These are phyloP conservation scores for Ciona savignyi DNA, from an alignment of 23 tunicate species.

Conservation along the genomic window DNA sequence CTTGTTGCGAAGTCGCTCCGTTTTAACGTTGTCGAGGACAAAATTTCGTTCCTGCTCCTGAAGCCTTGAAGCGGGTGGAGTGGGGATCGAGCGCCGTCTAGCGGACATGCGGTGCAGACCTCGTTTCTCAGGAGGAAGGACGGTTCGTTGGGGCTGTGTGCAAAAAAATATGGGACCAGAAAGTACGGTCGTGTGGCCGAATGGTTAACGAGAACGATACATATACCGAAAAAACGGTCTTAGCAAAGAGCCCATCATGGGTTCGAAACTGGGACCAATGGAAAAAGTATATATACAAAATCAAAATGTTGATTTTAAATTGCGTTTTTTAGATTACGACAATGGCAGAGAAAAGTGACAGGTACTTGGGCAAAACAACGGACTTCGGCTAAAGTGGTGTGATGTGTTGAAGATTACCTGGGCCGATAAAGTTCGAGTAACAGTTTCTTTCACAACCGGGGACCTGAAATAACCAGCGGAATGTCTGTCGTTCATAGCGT, in stretches of 20 bases:
- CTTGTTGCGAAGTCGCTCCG: conserved; percentile 80
- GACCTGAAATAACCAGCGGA: conserved; percentile 88
- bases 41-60: conserved; percentile 39
- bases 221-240: no score
- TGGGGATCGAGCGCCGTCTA: conserved; percentile 74
- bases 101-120: conserved; percentile 92
- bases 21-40: conserved; percentile 61
- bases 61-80: conserved; percentile 44
- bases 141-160: no score
- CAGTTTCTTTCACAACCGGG: conserved; percentile 60
- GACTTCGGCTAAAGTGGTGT: not conserved
- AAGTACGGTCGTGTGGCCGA: no score
- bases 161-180: no score
- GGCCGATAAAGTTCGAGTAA: conserved; percentile 29
- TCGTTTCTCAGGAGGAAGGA: conserved; percentile 72
- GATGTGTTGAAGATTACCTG: not conserved
- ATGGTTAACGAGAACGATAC: no score
- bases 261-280: no score
- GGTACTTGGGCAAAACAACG: not conserved
- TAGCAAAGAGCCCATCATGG: no score
- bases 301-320: no score
- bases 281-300: no score
- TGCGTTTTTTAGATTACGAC: not conserved
- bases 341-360: not conserved
- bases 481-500: conserved; percentile 71